Evolutionary conservation across 2,113 vertebrate genomes (phyloP).

Genomic region (Sinosuthora webbiana): DNA sequence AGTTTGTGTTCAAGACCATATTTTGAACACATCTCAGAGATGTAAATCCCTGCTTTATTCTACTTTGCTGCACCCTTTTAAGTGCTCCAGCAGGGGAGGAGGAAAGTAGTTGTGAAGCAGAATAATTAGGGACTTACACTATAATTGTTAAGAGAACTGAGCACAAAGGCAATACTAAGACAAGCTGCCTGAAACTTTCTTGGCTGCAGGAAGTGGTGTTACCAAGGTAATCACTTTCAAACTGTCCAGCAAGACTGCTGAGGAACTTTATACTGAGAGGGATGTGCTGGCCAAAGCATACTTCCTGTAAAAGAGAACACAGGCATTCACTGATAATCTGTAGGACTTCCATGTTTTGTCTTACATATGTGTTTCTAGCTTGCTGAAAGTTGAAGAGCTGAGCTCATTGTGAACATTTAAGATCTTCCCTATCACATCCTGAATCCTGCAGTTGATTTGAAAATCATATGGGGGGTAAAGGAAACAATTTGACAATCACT

Average conservation of each 20-base stretch:
- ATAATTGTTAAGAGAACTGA: constrained; percentile 12
- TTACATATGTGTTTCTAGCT: constrained; percentile 67
- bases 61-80: constrained; percentile 6
- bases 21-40: constrained; percentile 1
- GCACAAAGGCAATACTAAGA: constrained; percentile 49
- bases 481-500: constrained; percentile 34
- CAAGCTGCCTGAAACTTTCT: constrained; percentile 15
- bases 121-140: constrained; percentile 43
- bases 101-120: constrained; percentile 46
- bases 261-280: constrained; percentile 20
- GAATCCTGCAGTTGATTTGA: constrained; percentile 65
- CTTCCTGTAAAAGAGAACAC: constrained; percentile 71
- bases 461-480: constrained; percentile 68
- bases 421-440: constrained; percentile 72
- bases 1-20: neutral
- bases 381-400: constrained; percentile 60
- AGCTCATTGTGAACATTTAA: constrained; percentile 61
- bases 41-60: constrained; percentile 47
- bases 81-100: constrained; percentile 1
- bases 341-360: constrained; percentile 80
- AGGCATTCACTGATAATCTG: constrained; percentile 55
- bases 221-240: constrained; percentile 63
- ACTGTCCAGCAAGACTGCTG: constrained; percentile 17
- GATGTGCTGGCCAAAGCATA: constrained; percentile 13
- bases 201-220: constrained; percentile 45